Evolutionary conservation across 2,113 vertebrate genomes (phyloP), one percentile per base, ranked within the genome.

Genomic region (Lophius piscatorius): DNA sequence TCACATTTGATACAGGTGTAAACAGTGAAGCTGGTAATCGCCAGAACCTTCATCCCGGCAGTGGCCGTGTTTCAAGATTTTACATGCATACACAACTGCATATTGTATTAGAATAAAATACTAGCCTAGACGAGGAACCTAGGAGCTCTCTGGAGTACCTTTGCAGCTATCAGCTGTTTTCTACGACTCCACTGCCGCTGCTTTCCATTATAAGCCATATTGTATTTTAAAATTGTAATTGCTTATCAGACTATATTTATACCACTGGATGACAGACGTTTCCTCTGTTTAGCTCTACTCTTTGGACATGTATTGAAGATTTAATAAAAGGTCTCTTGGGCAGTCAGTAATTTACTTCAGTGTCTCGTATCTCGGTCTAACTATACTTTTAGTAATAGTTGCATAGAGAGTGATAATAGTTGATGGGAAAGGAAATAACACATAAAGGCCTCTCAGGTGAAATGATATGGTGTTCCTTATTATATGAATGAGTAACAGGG

Each of bases 361-460:
- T 62, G 56, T 59, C 29, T 54, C 13, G 14, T 23, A 55, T 26
- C 29, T 69, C 22, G 23, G 46, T 45, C 48, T 63, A 22, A 42
- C 34, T 35, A 17, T 3, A 9, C 4, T 6, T 52, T 11, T 52
- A 50, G 75, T 20, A 59, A 35, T 55, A 46, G 51, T 35, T 21
- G 24, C 23, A 35, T 22, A 54, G 22, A 22, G 68, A 48, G 44
- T 16, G 16, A 12, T 59, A 50, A 45, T 20, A 52, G 38, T 49
- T 44, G 34, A 50, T 56, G 66, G 48, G 51, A 58, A 39, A 24
- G 61, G 52, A 70, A 68, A 77, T 59, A 61, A 52, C 23, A 54
- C 35, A 35, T 59, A 58, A 76, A 58, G 46, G 65, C 46, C 33
- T 42, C 51, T 76, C 74, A 34, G 63, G 47, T 52, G 8, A 67